Percentiles rank a stretch among this genome's conserved stretches.
phyloP scores from a whole-genome alignment of 1,140 invertebrate genomes.

The Arctopsyche grandis region DNA sequence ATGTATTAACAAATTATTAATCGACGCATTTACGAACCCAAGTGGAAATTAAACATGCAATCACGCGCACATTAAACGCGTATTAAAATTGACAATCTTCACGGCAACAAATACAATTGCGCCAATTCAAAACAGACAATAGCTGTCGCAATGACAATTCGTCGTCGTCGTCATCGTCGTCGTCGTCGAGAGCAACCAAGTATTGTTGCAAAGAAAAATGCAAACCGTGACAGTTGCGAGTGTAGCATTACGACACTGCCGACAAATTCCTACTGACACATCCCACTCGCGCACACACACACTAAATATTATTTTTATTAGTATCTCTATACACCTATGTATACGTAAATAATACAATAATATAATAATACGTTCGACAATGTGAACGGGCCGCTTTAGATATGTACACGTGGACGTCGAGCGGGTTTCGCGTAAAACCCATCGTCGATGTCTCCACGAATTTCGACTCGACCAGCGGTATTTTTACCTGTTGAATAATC shows the following conservation, averaged over 20 bases:
- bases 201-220: not conserved
- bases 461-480: not conserved
- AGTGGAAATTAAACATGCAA: no score
- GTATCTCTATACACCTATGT: no score
- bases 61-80: no score
- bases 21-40: no score
- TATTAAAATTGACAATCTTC: no score
- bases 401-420: conserved; percentile 2
- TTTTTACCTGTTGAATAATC: not conserved
- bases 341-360: no score
- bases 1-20: no score
- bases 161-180: no score
- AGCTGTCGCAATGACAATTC: not conserved
- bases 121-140: not conserved
- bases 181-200: not conserved
- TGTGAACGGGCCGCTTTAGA: not conserved
- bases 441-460: conserved; percentile 31
- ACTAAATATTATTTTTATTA: no score
- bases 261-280: no score
- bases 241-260: not conserved
- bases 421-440: conserved; percentile 29
- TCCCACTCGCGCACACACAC: no score
- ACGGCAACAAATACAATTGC: not conserved
- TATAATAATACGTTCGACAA: no score
- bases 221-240: not conserved